These are phyloP conservation scores for Rhagophthalmus giganteus DNA, from an alignment of 2,888 invertebrate species.

Conservation along the genomic window DNA sequence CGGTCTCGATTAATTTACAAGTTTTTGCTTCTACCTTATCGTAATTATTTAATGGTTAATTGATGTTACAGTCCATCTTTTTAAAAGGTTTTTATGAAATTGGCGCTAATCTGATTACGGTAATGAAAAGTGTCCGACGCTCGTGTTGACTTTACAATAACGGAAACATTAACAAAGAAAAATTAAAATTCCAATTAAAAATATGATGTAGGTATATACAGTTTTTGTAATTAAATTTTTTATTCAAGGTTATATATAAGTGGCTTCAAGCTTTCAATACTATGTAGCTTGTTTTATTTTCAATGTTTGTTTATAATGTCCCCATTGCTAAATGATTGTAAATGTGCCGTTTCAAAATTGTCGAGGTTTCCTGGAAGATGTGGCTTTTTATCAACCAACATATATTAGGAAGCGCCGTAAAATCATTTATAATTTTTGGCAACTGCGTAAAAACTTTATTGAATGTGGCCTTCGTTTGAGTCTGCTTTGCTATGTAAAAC, in stretches of 20 bases:
- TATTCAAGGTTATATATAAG: conserved; percentile 20
- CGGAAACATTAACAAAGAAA: conserved; percentile 1
- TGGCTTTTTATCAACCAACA: conserved; percentile 15
- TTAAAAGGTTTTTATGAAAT: too few species aligned
- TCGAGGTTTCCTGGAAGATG: conserved; percentile 14
- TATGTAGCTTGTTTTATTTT: conserved; percentile 15
- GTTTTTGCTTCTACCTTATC: too few species aligned
- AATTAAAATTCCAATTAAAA: conserved; percentile 17
- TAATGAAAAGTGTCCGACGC: too few species aligned
- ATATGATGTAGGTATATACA: conserved; percentile 7
- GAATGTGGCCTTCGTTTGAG: conserved; percentile 18
- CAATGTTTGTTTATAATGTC: conserved; percentile 15
- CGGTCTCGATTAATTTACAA: too few species aligned
- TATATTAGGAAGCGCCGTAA: too few species aligned
- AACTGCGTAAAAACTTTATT: conserved; percentile 11
- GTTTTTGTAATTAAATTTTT: conserved; percentile 21
- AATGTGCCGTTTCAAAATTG: background rate
- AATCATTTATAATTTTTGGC: too few species aligned
- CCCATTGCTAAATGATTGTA: conserved; percentile 6
- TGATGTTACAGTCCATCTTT: too few species aligned
- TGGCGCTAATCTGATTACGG: too few species aligned
- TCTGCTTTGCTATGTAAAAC: conserved; percentile 23
- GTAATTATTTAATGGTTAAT: too few species aligned
- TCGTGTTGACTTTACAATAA: too few species aligned
- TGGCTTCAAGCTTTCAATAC: conserved; percentile 26